Evolutionary conservation across 2,888 invertebrate genomes (phyloP).

Genomic region (Cerceris rybyensis): DNA sequence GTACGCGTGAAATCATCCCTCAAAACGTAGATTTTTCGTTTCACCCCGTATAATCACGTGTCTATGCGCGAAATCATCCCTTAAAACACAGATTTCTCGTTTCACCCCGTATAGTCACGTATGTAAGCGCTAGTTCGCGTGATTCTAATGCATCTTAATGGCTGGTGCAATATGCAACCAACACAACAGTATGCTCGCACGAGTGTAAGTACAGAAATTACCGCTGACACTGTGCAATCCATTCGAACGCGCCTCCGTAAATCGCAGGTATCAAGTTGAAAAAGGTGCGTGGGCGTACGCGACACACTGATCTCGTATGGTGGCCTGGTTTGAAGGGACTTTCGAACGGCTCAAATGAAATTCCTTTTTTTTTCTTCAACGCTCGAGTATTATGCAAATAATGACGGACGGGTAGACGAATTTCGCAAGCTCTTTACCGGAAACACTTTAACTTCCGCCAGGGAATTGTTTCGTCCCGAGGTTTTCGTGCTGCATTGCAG

Average conservation of each 20-base stretch:
- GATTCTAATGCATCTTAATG: slow-evolving; percentile 50
- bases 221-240: slow-evolving; percentile 21
- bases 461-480: no score
- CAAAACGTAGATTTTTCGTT: no score
- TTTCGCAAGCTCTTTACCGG: slow-evolving; percentile 7
- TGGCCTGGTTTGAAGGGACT: slow-evolving; percentile 46
- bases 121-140: slow-evolving; percentile 44
- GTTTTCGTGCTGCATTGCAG: no score
- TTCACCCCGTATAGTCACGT: not conserved
- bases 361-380: slow-evolving; percentile 6
- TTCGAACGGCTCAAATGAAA: slow-evolving; percentile 31
- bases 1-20: no score
- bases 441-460: no score
- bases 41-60: no score
- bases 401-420: slow-evolving; percentile 7
- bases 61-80: no score
- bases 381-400: not conserved
- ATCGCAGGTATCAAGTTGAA: slow-evolving; percentile 37
- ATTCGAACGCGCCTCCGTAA: slow-evolving; percentile 23
- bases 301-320: slow-evolving; percentile 51
- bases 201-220: slow-evolving; percentile 29
- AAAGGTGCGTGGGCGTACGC: slow-evolving; percentile 43
- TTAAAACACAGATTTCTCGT: no score
- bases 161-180: slow-evolving; percentile 44
- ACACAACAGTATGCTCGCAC: slow-evolving; percentile 23